Conservation (phyloP, 2,113 vertebrate species). For the Atlantisia rogersi region DNA sequence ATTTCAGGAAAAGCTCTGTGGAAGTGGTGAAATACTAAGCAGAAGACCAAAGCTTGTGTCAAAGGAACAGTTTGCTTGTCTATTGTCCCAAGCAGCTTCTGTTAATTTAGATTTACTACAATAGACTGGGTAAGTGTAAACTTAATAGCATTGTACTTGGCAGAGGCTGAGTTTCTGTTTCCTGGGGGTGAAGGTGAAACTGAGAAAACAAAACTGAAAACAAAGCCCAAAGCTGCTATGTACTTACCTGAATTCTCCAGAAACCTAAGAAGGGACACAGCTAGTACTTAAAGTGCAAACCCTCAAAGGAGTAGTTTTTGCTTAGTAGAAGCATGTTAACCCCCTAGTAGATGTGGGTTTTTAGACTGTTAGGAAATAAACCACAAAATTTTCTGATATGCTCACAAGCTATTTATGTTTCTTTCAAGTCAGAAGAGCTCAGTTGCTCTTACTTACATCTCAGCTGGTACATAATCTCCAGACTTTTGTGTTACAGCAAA, state of each 20-base stretch:
- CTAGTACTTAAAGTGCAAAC: background rate
- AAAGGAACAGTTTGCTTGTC: background rate
- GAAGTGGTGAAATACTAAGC: background rate
- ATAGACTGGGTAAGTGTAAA: background rate
- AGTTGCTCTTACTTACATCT: background rate
- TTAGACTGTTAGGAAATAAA: background rate
- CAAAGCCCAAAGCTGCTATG: background rate
- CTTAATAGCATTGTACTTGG: background rate
- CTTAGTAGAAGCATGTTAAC: background rate
- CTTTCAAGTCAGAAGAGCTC: background rate
- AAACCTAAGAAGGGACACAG: background rate
- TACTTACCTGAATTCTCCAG: background rate
- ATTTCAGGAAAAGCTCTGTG: constrained; percentile 44
- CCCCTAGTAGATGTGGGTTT: background rate
- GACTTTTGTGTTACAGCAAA: background rate
- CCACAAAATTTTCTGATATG: background rate
- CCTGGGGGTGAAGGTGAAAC: constrained; percentile 17
- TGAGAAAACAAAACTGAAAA: constrained; percentile 26
- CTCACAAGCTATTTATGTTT: background rate
- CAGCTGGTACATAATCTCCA: background rate
- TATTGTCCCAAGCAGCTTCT: constrained; percentile 44
- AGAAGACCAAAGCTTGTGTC: constrained; percentile 13
- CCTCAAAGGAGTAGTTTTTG: background rate
- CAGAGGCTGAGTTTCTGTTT: constrained; percentile 51
- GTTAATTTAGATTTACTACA: constrained; percentile 17